phyloP scores from a whole-genome alignment of 2,113 vertebrate genomes.

The Tupaia tana region DNA sequence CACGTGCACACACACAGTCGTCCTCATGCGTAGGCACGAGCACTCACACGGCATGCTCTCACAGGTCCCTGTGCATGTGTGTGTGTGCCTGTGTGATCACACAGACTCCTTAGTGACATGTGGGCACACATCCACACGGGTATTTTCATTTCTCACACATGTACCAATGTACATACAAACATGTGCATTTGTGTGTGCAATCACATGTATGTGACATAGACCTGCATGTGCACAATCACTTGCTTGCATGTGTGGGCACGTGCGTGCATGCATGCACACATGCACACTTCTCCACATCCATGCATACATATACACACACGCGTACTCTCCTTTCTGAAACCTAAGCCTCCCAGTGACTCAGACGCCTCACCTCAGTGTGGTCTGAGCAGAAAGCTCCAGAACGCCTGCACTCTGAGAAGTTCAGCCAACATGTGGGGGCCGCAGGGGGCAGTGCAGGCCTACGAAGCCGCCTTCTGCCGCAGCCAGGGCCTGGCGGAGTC shows the following conservation, averaged over 20 bases:
- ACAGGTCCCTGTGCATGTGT: rapidly evolving
- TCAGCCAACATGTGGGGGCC: neutral
- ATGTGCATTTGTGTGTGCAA: neutral
- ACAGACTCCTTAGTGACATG: neutral
- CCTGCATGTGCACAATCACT: neutral
- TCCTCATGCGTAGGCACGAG: too few species aligned
- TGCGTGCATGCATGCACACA: neutral
- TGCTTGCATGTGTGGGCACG: too few species aligned
- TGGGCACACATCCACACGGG: too few species aligned
- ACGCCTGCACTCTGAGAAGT: neutral
- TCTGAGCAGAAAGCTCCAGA: neutral
- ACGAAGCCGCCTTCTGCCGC: neutral
- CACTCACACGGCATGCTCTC: too few species aligned
- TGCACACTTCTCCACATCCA: rapidly evolving
- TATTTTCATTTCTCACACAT: neutral
- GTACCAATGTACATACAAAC: rapidly evolving
- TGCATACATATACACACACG: neutral
- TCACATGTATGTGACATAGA: rapidly evolving
- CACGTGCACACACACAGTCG: too few species aligned
- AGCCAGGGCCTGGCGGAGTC: neutral
- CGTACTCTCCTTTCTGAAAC: neutral
- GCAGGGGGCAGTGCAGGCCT: too few species aligned
- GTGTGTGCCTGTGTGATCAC: too few species aligned
- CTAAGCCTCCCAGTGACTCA: neutral
- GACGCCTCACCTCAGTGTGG: rapidly evolving